phyloP scores from a whole-genome alignment of 1,140 invertebrate species.

The Drosophila oshimai region DNA sequence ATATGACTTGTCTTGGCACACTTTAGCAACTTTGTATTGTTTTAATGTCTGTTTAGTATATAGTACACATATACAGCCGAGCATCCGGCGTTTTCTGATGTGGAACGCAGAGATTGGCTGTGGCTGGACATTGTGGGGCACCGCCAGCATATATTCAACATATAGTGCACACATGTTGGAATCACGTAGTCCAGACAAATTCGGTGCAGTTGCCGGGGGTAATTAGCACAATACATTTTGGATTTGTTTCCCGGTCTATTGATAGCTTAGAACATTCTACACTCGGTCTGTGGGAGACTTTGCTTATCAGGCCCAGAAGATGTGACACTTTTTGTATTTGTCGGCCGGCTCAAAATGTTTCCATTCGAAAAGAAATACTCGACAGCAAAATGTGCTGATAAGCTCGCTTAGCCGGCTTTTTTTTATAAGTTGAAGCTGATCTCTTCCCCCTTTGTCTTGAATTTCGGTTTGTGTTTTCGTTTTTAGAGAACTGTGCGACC shows the following conservation, averaged over 20 bases:
- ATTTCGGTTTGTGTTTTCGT: slow-evolving; percentile 9
- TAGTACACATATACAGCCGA: slow-evolving; percentile 5
- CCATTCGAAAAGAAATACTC: slow-evolving; percentile 4
- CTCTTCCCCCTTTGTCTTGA: slow-evolving; percentile 16
- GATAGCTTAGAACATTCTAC: slow-evolving; percentile 61
- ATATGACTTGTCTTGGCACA: slow-evolving; percentile 42
- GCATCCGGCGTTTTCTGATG: slow-evolving; percentile 70
- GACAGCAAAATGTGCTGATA: slow-evolving; percentile 59
- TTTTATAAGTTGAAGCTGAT: slow-evolving; percentile 23
- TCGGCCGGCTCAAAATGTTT: slow-evolving; percentile 3
- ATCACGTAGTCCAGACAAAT: slow-evolving; percentile 50
- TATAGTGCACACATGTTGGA: slow-evolving; percentile 52
- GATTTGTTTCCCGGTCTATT: slow-evolving; percentile 39
- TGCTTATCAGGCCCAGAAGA: slow-evolving; percentile 44
- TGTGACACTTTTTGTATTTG: slow-evolving; percentile 36
- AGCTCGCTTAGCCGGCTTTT: slow-evolving; percentile 43
- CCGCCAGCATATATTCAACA: slow-evolving; percentile 8
- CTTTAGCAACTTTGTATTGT: slow-evolving; percentile 55
- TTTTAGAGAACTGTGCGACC: slow-evolving; percentile 54
- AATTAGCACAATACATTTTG: slow-evolving; percentile 48
- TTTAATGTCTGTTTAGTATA: slow-evolving; percentile 13
- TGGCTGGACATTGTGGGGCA: slow-evolving; percentile 54
- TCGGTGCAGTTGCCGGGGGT: slow-evolving; percentile 30
- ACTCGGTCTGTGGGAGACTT: slow-evolving; percentile 3
- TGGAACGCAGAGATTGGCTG: slow-evolving; percentile 64